Evolutionary conservation across 2,797 vertebrate genomes (phyloP).

Genomic region (Enteromius mattozi): DNA sequence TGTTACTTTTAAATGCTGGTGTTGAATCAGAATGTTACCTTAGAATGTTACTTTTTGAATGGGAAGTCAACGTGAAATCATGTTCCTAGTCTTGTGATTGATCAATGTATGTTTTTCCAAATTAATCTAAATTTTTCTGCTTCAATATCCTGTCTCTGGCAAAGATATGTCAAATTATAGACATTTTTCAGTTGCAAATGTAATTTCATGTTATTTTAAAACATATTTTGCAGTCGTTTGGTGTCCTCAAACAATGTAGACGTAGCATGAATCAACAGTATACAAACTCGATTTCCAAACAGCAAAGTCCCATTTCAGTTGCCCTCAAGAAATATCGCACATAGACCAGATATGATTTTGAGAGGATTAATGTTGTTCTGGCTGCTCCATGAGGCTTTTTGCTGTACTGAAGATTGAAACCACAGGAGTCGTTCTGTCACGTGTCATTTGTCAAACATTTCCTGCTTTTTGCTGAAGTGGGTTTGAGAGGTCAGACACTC

Average conservation of each 20-base stretch:
- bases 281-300: not conserved
- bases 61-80: not conserved
- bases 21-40: not conserved
- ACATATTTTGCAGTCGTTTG: not conserved
- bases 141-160: not conserved
- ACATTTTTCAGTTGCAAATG: not conserved
- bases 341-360: not conserved
- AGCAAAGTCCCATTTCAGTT: not conserved
- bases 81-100: not conserved
- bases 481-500: slow-evolving; percentile 23
- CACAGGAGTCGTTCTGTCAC: not conserved
- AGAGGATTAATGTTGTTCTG: slow-evolving; percentile 1
- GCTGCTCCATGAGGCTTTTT: not conserved
- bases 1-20: not conserved
- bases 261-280: not conserved
- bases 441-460: slow-evolving; percentile 16
- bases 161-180: not conserved
- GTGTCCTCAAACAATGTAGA: not conserved
- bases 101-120: not conserved
- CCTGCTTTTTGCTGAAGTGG: not conserved
- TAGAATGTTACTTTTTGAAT: too few species aligned
- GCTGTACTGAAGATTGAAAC: slow-evolving; percentile 10
- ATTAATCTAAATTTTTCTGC: not conserved
- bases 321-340: not conserved
- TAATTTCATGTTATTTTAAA: slow-evolving; percentile 4